phyloP scores from a whole-genome alignment of 2,888 invertebrate species.

The Cosmorhoe ocellata region DNA sequence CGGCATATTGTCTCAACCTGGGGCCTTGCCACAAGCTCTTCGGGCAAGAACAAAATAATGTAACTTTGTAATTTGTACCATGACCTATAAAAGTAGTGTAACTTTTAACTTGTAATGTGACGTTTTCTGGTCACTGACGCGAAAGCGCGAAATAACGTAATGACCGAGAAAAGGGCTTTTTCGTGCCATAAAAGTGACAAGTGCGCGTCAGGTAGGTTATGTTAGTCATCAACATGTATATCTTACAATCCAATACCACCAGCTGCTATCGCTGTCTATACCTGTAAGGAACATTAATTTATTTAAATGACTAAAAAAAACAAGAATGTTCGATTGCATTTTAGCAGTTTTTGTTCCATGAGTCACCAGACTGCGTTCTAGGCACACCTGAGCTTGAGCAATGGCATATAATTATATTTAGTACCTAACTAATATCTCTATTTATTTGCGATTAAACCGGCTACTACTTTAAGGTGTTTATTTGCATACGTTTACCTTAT shows the following conservation, averaged over 20 bases:
- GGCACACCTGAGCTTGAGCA: conserved; percentile 24
- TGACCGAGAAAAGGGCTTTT: too few relatives aligned
- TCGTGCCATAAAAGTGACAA: too few relatives aligned
- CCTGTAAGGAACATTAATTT: conserved; percentile 17
- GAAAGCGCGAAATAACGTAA: too few relatives aligned
- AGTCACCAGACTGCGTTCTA: conserved; percentile 25
- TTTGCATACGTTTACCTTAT: conserved; percentile 33
- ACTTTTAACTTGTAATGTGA: too few relatives aligned
- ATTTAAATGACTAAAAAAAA: conserved; percentile 3
- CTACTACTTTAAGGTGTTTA: conserved; percentile 35
- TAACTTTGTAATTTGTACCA: too few relatives aligned
- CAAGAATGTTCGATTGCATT: conserved; percentile 17
- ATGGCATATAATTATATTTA: conserved; percentile 35
- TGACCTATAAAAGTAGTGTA: too few relatives aligned
- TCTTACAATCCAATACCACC: not conserved
- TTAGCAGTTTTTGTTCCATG: conserved; percentile 22
- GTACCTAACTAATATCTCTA: conserved; percentile 39
- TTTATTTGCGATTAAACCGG: conserved; percentile 39
- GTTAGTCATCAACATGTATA: not conserved
- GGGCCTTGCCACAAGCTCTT: too few relatives aligned
- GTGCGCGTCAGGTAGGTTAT: too few relatives aligned
- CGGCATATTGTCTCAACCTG: too few relatives aligned
- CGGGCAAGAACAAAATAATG: too few relatives aligned
- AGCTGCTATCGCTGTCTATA: conserved; percentile 2
- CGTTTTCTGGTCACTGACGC: too few relatives aligned